Evolutionary conservation across 1,140 invertebrate species (phyloP).

Genomic region (Colletes latitarsis): DNA sequence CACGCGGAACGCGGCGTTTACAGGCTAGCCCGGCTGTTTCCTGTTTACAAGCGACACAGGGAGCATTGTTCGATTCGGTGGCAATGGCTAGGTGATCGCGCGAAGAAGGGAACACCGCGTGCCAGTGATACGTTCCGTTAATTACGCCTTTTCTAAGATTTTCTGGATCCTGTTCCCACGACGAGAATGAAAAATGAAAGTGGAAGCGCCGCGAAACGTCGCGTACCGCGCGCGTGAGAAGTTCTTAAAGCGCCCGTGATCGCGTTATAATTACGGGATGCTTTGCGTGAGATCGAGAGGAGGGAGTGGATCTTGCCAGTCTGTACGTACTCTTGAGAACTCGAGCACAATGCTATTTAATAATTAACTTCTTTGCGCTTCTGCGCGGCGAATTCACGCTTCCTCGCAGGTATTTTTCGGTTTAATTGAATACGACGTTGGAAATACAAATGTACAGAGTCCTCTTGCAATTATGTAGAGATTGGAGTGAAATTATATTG

Average conservation of each 20-base stretch:
- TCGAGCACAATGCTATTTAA: not conserved
- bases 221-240: constrained; percentile 15
- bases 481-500: not conserved
- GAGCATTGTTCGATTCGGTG: constrained; percentile 26
- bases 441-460: not conserved
- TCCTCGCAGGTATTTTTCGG: not conserved
- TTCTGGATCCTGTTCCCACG: constrained; percentile 22
- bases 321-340: not conserved
- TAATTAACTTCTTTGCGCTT: not conserved
- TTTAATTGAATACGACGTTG: not conserved
- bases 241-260: constrained; percentile 5
- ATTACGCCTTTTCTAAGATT: constrained; percentile 24
- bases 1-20: constrained; percentile 31
- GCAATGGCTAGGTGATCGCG: constrained; percentile 9
- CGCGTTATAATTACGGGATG: constrained; percentile 20
- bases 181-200: not conserved
- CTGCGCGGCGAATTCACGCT: not conserved
- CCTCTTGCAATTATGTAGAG: not conserved
- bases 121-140: constrained; percentile 5
- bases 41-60: constrained; percentile 24
- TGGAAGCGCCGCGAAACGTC: constrained; percentile 1
- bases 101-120: not conserved
- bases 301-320: not conserved
- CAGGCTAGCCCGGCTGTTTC: constrained; percentile 33
- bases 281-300: not conserved